Evolutionary conservation across 2,888 invertebrate genomes (phyloP).

Genomic region (Stenotaenia linearis): DNA sequence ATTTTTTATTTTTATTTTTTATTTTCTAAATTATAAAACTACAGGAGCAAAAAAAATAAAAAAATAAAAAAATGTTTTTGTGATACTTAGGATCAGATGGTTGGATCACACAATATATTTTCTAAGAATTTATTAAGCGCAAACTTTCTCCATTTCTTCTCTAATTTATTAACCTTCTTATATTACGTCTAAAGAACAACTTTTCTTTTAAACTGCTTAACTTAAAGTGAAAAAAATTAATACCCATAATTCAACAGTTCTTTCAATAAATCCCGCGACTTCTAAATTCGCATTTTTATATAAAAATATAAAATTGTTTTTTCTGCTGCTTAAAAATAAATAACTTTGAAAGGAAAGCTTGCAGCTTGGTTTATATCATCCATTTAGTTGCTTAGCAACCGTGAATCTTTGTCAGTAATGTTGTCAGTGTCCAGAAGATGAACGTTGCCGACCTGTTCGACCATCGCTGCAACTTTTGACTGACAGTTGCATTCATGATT

Average conservation of each 20-base stretch:
- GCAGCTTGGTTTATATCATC: background rate
- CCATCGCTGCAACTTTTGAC: background rate
- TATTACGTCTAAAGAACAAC: background rate
- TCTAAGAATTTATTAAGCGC: constrained; percentile 10
- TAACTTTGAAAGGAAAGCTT: background rate
- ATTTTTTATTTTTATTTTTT: background rate
- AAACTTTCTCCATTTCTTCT: background rate
- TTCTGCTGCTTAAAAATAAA: background rate
- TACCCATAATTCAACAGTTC: too few species aligned
- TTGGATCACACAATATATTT: background rate
- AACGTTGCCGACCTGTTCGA: constrained; percentile 6
- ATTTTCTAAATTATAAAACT: background rate
- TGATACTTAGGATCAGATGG: background rate
- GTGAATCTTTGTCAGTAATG: background rate
- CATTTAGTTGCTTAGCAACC: background rate
- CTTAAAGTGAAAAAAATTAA: background rate
- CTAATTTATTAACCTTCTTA: background rate
- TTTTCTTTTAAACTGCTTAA: background rate
- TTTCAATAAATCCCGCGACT: background rate
- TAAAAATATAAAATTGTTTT: background rate
- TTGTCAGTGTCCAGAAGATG: background rate
- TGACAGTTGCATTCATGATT: constrained; percentile 14
- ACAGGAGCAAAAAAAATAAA: background rate
- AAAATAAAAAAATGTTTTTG: background rate
- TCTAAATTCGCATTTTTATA: background rate